Evolutionary conservation across 2,888 invertebrate genomes (phyloP).

Genomic region (Eubasilissa splendida): DNA sequence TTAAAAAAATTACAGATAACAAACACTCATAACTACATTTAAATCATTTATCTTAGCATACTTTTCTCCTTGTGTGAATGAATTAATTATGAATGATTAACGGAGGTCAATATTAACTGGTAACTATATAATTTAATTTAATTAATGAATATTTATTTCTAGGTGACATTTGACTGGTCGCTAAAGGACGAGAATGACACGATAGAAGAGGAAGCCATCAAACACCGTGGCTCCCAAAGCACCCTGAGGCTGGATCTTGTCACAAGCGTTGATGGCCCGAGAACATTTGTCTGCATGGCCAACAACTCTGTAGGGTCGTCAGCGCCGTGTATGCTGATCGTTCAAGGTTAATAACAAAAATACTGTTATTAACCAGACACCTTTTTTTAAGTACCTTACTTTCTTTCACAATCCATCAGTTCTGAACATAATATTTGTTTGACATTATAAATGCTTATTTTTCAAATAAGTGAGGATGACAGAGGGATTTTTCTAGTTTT

Average conservation of each 20-base stretch:
- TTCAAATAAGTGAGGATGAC: background rate
- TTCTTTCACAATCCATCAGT: background rate
- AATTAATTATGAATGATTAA: too few species aligned
- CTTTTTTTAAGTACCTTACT: background rate
- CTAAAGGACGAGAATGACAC: conserved; percentile 82
- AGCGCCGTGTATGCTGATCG: conserved; percentile 54
- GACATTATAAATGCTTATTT: background rate
- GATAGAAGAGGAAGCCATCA: conserved; percentile 69
- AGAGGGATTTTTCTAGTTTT: background rate
- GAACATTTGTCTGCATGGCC: conserved; percentile 82
- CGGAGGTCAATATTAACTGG: too few species aligned
- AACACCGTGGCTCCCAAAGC: conserved; percentile 59
- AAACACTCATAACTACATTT: too few species aligned
- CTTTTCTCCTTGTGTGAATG: too few species aligned
- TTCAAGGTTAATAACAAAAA: conserved; percentile 44
- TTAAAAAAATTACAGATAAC: too few species aligned
- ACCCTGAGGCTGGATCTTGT: conserved; percentile 66
- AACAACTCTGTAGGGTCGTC: conserved; percentile 79
- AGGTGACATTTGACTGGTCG: conserved; percentile 79
- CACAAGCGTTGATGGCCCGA: conserved; percentile 75
- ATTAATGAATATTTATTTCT: conserved; percentile 38
- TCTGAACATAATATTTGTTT: background rate
- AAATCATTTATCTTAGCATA: too few species aligned
- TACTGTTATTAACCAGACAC: background rate
- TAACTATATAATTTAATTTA: too few species aligned